Percentiles rank a stretch among this genome's conserved stretches.
These are phyloP conservation scores for Halcyon malimbica DNA, from an alignment of 2,113 vertebrate genomes.

Conservation along the genomic window DNA sequence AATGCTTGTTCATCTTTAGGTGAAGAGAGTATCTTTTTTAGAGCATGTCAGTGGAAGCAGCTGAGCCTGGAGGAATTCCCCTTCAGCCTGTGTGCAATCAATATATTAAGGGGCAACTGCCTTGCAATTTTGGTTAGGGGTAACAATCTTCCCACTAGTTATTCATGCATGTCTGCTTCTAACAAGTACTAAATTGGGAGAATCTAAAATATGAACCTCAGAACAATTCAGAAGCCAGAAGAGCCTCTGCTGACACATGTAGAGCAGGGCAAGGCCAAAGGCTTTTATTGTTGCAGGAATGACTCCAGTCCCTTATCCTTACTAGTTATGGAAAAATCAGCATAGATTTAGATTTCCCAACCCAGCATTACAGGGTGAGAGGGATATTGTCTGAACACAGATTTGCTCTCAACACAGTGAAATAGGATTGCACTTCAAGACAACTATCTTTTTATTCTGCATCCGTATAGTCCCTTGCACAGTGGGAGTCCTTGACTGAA, in stretches of 20 bases:
- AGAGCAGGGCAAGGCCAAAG: not conserved
- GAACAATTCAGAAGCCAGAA: not conserved
- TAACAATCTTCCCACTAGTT: not conserved
- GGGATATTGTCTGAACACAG: not conserved
- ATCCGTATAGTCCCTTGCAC: not conserved
- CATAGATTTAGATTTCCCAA: not conserved
- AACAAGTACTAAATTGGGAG: not conserved
- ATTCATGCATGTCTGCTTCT: not conserved
- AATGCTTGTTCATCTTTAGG: not conserved
- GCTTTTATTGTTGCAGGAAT: not conserved
- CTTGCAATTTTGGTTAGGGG: not conserved
- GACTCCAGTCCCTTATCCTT: not conserved
- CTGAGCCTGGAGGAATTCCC: not conserved
- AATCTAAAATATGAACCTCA: not conserved
- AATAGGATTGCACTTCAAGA: not conserved
- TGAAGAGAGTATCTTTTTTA: not conserved
- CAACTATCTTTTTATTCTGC: not conserved
- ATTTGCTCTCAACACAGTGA: not conserved
- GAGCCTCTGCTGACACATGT: not conserved
- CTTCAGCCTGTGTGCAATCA: not conserved
- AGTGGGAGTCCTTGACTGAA: not conserved
- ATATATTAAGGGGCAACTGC: not conserved
- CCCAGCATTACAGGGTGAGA: not conserved
- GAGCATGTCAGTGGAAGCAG: not conserved
- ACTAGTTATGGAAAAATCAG: constrained; percentile 1